Evolutionary conservation across 1,140 invertebrate genomes (phyloP), one percentile per base, ranked within the genome.

Genomic region (Drosophila serrata): DNA sequence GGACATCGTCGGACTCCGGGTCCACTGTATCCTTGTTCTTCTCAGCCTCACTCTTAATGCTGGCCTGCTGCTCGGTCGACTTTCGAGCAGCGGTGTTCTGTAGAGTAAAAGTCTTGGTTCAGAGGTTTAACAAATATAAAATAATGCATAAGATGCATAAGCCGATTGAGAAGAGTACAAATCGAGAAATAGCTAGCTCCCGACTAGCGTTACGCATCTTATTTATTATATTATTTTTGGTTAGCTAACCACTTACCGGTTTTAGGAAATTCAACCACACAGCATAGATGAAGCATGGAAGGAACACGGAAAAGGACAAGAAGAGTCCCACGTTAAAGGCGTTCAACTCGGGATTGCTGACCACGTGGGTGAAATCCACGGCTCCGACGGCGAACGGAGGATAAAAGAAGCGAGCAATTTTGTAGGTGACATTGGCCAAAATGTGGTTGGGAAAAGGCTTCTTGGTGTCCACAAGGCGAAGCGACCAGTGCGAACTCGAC

Each of bases 371-470:
- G 11, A 75, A 12, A 9, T 62, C 9, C 12, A 75, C 58, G 6
- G 6, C 13, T 7, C 51, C 24, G 13, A 57, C 1, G 11, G 42
- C 69, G 13, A n/a, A 64, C 12, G 73, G 73, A 3, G 73, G 69
- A 35, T 74, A 75, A 6, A 75, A 42, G 19, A 75, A 75, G 22
- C 73, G 35, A 8, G 56, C 8, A 5, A 75, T 7, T 40, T 74
- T 75, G 29, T 31, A 63, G 17, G 73, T 74, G 27, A 22, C 37
- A 49, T 75, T 75, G 33, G 68, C 68, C 15, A 63, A 0, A 6
- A 29, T 42, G 7, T 46, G 11, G 9, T 42, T 6, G 7, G 72
- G 73, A 39, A 48, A 64, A 24, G 69, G 51, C 43, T 51, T 56
- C 8, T 4, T 1, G 3, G 62, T n/a, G 15, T 75, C 72, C n/a